phyloP scores from a whole-genome alignment of 2,888 invertebrate species.

The Margaritifera margaritifera region DNA sequence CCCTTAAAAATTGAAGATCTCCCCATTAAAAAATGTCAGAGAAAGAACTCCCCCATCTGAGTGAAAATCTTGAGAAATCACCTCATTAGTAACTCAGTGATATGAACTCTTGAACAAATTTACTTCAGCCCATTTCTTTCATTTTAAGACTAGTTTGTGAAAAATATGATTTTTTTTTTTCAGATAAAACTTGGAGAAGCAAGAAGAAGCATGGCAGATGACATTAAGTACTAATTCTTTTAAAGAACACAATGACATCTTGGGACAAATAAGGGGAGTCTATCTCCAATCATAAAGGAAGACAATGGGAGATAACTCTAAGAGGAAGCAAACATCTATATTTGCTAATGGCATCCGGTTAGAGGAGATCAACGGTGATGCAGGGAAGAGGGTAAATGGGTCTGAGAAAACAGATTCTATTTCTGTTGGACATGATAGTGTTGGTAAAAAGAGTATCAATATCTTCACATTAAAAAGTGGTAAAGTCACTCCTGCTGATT shows the following conservation, averaged over 20 bases:
- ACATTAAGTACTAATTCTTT: no score
- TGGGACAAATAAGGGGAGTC: background rate
- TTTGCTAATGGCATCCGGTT: background rate
- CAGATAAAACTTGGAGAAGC: background rate
- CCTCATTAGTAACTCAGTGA: no score
- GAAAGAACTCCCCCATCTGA: no score
- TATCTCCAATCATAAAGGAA: background rate
- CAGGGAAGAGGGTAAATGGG: background rate
- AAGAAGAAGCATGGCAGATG: background rate
- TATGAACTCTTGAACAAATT: no score
- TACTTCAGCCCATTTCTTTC: no score
- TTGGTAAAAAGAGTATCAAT: background rate
- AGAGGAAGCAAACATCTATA: background rate
- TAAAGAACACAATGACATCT: no score
- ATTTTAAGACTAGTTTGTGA: no score
- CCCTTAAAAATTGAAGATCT: no score
- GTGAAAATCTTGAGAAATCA: no score
- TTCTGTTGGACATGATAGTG: background rate
- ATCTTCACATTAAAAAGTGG: background rate
- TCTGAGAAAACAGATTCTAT: background rate
- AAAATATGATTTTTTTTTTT: no score
- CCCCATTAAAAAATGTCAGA: no score
- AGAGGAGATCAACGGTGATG: background rate
- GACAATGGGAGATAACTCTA: background rate
- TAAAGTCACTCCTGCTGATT: conserved; percentile 10